Base-by-base conservation (phyloP, 2,113 vertebrate species). In the Electrona antarctica region DNA sequence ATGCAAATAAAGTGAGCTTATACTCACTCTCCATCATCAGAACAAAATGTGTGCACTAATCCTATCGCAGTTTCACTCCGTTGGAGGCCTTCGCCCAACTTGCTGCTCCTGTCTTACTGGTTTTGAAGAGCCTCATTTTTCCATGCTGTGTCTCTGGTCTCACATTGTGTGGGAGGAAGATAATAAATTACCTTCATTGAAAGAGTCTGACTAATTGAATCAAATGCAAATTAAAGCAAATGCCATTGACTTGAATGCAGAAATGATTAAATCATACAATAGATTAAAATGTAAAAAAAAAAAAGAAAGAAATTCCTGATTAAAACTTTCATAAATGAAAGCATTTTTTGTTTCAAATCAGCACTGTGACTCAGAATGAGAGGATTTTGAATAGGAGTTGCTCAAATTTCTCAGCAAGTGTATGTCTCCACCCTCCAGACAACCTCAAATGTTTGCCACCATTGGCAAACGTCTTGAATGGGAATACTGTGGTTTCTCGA, bases 21-120 rank as follows among this genome's bases (percentile, higher is more conserved):
- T 21, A 58, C 28, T 57, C 15, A 48, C 64, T 78, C 67, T 10
- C 13, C 10, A 58, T 13, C 29, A 64, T 47, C 51, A 11, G 33
- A 48, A 60, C 48, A 62, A 58, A 21, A 76, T 33, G 0, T 9
- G 12, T 14, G 62, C 85, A 83, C 81, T 84, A 52, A 52, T 52
- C 50, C 9, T 52, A 52, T 52, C 76, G 75, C 58, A 62, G 60
- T 84, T 80, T 82, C 70, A 60, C 54, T 47, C 13, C 49, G n/a
- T 56, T 52, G 11, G 2, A 76, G 55, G 11, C 51, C 51, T 13
- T 52, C 67, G 69, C 13, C 15, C 67, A 64, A 71, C 84, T 69
- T 60, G 87, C 73, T 48, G 15, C 63, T 69, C 89, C 80, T 69
- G 90, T 90, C 79, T 11, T 70, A 55, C 89, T 73, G 58, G 89